Percentiles rank a stretch among this genome's conserved stretches.
Evolutionary conservation across 2,888 invertebrate species (phyloP).

Genomic region (Pristionchus entomophagus): DNA sequence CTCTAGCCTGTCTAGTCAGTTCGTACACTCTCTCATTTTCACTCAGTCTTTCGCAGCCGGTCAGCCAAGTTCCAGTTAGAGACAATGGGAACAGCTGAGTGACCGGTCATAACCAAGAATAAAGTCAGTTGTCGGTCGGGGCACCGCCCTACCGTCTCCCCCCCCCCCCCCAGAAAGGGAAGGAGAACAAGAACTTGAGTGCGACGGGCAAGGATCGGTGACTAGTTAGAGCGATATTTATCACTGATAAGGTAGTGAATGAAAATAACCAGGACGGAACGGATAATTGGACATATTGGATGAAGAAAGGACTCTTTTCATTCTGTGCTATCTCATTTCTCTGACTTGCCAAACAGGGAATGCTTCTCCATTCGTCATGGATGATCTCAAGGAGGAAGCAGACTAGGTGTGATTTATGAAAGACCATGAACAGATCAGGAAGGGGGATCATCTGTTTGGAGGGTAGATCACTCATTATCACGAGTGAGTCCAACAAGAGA

Average conservation of each 20-base stretch:
- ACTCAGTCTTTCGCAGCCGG: neutral
- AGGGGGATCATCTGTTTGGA: no score
- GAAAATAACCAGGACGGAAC: neutral
- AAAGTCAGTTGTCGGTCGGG: constrained; percentile 27
- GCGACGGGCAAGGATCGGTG: constrained; percentile 1
- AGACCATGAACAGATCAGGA: neutral
- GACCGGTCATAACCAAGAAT: constrained; percentile 8
- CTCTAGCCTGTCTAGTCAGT: neutral
- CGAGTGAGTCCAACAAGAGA: neutral
- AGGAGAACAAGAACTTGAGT: constrained; percentile 6
- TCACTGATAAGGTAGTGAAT: neutral
- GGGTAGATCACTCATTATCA: neutral
- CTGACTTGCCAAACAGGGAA: no score
- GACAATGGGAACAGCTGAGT: constrained; percentile 42
- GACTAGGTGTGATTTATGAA: neutral
- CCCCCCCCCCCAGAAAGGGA: neutral
- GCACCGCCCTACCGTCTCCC: neutral
- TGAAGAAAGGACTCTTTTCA: no score
- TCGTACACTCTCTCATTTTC: constrained; percentile 20
- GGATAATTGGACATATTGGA: no score
- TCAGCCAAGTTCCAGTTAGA: constrained; percentile 33
- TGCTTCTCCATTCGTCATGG: no score
- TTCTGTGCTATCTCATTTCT: no score
- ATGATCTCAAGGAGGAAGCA: neutral
- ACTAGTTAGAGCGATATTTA: neutral